Conservation (phyloP, 2,113 vertebrate genomes). For the Collichthys lucidus region DNA sequence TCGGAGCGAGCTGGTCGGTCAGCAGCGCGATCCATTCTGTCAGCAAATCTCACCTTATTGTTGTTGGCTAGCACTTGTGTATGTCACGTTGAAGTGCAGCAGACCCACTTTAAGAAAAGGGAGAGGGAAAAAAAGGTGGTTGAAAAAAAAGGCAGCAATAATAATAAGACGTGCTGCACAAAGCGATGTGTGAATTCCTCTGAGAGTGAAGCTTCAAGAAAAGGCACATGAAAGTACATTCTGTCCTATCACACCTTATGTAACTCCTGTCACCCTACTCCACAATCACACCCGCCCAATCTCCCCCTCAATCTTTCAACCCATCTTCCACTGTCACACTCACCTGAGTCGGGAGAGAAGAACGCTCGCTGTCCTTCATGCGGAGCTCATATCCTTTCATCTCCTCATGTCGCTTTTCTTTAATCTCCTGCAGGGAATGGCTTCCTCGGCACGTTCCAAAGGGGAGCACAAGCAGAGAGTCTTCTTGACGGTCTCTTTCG, state of each 20-base stretch:
- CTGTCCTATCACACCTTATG: slow-evolving; percentile 71
- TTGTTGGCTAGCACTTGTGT: slow-evolving; percentile 54
- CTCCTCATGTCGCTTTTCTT: slow-evolving; percentile 56
- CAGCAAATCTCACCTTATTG: slow-evolving; percentile 74
- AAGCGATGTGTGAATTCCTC: slow-evolving; percentile 55
- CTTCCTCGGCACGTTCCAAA: slow-evolving; percentile 95
- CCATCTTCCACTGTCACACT: slow-evolving; percentile 56
- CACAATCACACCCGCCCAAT: not conserved
- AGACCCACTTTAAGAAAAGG: slow-evolving; percentile 53
- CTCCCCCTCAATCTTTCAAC: not conserved
- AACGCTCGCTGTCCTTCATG: slow-evolving; percentile 26
- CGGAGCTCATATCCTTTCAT: slow-evolving; percentile 59
- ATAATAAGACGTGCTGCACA: slow-evolving; percentile 48
- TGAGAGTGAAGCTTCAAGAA: slow-evolving; percentile 59
- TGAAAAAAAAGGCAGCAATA: slow-evolving; percentile 11
- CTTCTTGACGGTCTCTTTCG: slow-evolving; percentile 97
- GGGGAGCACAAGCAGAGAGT: slow-evolving; percentile 98
- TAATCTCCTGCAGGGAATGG: slow-evolving; percentile 89
- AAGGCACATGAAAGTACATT: slow-evolving; percentile 67
- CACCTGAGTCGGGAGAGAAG: slow-evolving; percentile 61
- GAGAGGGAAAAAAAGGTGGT: slow-evolving; percentile 1
- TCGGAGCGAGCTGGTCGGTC: slow-evolving; percentile 53
- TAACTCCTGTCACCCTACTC: slow-evolving; percentile 64
- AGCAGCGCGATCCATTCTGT: slow-evolving; percentile 64
- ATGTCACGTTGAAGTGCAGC: slow-evolving; percentile 54